Percentiles rank a stretch among this genome's conserved stretches.
These are phyloP conservation scores for Calyptommatus sinebrachiatus DNA, from an alignment of 2,113 vertebrate species.

Conservation along the genomic window DNA sequence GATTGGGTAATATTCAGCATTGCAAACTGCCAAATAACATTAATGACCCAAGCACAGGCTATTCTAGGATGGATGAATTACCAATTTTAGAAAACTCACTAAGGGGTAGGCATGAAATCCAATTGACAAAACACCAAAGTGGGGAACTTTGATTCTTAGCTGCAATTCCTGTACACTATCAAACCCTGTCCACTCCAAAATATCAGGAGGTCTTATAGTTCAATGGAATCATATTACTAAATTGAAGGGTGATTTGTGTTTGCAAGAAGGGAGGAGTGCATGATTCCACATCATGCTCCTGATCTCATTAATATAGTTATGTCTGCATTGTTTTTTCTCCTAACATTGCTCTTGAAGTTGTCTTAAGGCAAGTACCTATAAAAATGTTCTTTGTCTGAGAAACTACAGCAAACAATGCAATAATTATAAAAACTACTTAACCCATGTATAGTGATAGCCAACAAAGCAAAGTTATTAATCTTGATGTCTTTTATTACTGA, in stretches of 20 bases:
- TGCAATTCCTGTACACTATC: not conserved
- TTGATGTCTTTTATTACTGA: not conserved
- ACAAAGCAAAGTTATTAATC: not conserved
- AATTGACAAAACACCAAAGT: too few species aligned
- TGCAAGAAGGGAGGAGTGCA: not conserved
- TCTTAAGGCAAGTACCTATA: not conserved
- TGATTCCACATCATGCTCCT: not conserved
- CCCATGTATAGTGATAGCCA: not conserved
- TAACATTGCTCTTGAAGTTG: not conserved
- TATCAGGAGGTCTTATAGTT: too few species aligned
- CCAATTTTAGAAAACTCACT: too few species aligned
- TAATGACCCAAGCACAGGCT: too few species aligned
- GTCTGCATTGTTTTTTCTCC: not conserved
- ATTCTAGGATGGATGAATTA: too few species aligned
- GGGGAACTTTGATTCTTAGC: not conserved
- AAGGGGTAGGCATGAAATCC: too few species aligned
- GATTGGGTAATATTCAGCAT: too few species aligned
- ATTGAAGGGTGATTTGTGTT: not conserved
- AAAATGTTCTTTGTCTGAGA: not conserved
- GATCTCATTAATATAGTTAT: not conserved
- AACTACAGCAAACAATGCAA: not conserved
- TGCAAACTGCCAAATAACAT: too few species aligned
- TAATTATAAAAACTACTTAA: not conserved
- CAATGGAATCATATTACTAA: not conserved
- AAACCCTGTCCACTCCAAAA: too few species aligned